Evolutionary conservation across 2,113 vertebrate genomes (phyloP).

Genomic region (Cynocephalus volans): DNA sequence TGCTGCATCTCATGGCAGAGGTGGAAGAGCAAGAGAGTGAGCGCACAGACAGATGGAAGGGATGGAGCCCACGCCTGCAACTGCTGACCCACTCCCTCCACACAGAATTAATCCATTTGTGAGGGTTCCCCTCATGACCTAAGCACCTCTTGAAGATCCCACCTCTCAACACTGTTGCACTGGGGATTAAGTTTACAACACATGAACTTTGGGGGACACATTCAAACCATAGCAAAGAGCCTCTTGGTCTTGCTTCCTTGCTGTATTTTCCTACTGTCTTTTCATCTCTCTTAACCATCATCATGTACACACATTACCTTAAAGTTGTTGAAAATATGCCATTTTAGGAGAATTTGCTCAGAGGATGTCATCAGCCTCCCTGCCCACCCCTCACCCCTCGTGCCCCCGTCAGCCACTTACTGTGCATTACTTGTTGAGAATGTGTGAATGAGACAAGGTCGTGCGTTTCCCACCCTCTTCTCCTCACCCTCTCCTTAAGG

Average conservation of each 20-base stretch:
- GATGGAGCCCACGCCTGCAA: too few relatives aligned
- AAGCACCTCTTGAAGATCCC: background rate
- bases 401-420: background rate
- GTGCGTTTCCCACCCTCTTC: too few relatives aligned
- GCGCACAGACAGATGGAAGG: too few relatives aligned
- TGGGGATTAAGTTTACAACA: background rate
- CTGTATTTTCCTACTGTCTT: background rate
- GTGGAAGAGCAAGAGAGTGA: background rate
- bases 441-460: background rate
- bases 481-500: background rate
- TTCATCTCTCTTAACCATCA: background rate
- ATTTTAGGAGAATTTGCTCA: background rate
- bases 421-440: background rate
- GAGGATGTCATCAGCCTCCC: background rate
- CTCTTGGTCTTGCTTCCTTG: background rate
- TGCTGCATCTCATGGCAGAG: background rate
- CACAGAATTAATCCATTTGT: background rate
- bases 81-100: background rate
- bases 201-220: background rate
- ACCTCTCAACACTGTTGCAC: background rate
- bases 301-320: background rate
- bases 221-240: background rate
- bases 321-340: background rate
- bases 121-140: background rate
- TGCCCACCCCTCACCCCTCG: fast-evolving